Percentiles rank a stretch among this genome's conserved stretches.
These are phyloP conservation scores for Emys orbicularis DNA, from an alignment of 2,797 vertebrate genomes.

Conservation along the genomic window DNA sequence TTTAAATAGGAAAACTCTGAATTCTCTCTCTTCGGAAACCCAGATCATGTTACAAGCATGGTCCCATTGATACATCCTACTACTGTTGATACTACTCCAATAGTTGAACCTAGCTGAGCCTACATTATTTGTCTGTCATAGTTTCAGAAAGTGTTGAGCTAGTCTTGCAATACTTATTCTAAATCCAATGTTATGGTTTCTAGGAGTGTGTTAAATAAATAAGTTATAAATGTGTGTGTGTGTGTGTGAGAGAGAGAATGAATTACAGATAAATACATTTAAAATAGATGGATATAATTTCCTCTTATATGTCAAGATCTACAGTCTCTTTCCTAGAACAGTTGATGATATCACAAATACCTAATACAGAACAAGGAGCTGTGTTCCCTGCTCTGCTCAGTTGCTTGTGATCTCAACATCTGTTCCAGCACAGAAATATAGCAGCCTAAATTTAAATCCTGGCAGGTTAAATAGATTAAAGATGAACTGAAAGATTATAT, in stretches of 20 bases:
- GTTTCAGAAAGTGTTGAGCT: background rate
- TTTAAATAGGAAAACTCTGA: constrained; percentile 33
- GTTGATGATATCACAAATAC: background rate
- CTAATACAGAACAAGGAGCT: background rate
- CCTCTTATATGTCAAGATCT: background rate
- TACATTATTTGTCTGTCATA: background rate
- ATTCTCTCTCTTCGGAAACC: background rate
- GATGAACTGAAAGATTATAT: background rate
- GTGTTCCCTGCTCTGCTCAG: background rate
- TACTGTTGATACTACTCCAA: background rate
- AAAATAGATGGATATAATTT: background rate
- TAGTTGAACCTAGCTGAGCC: no score
- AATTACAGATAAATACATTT: background rate
- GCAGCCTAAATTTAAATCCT: background rate
- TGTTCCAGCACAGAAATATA: background rate
- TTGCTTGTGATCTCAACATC: background rate
- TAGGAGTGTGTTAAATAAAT: background rate
- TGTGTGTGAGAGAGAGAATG: no score
- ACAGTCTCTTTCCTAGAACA: background rate
- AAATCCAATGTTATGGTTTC: background rate
- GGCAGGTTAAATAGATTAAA: background rate
- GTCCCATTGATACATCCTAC: background rate
- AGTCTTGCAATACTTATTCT: background rate
- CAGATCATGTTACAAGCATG: background rate
- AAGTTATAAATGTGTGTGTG: background rate